Conservation (phyloP, 1,140 invertebrate species). For the Paralvinella palmiformis region DNA sequence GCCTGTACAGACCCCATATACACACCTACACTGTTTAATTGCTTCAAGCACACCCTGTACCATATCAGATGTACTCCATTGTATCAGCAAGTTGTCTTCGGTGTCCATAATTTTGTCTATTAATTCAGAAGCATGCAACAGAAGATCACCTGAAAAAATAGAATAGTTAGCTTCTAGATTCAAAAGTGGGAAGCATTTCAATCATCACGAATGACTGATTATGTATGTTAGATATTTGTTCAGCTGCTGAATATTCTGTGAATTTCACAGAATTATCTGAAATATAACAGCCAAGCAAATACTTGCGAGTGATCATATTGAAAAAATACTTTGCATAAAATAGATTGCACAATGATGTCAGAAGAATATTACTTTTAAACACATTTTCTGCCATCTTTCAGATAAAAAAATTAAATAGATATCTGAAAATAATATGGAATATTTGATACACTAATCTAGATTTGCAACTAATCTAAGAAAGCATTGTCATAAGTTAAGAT, state of each 20-base stretch:
- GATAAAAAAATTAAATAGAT: background rate
- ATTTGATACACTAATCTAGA: background rate
- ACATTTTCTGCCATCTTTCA: background rate
- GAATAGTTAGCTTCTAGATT: background rate
- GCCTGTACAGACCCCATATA: conserved; percentile 21
- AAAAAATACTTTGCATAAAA: background rate
- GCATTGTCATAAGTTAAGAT: background rate
- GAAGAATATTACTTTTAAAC: too few species aligned
- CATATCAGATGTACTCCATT: conserved; percentile 28
- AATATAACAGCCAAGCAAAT: background rate
- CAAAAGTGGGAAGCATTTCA: background rate
- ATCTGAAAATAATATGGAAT: background rate
- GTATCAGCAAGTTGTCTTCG: conserved; percentile 32
- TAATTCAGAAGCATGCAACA: conserved; percentile 36
- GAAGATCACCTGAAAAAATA: conserved; percentile 33
- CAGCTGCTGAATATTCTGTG: background rate
- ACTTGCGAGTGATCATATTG: background rate
- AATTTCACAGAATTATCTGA: background rate
- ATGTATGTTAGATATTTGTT: background rate
- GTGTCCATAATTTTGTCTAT: conserved; percentile 33
- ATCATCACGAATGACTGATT: background rate
- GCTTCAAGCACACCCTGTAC: conserved; percentile 31
- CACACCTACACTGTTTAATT: conserved; percentile 36
- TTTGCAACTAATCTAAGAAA: background rate
- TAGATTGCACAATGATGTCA: too few species aligned